A percentile compares a stretch with the other conserved stretches of the same genome.
These are phyloP conservation scores for Pemphigus obesinymphae DNA, from an alignment of 1,140 invertebrate genomes.

Conservation along the genomic window DNA sequence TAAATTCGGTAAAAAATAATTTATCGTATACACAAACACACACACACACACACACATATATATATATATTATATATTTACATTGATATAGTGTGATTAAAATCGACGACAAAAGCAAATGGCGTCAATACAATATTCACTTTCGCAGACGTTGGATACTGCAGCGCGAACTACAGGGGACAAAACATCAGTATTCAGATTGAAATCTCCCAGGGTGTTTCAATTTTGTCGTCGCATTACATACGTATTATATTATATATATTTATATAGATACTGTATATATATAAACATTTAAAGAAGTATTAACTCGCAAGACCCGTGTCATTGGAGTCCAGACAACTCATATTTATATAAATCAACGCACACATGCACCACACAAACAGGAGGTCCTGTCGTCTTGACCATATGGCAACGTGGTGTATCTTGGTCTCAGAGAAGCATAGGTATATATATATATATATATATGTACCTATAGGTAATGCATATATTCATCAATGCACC, in stretches of 20 bases:
- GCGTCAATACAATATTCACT: background rate
- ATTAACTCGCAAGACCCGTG: background rate
- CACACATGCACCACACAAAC: background rate
- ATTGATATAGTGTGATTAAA: background rate
- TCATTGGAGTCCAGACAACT: background rate
- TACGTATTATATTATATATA: background rate
- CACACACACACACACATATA: no score
- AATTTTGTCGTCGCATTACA: background rate
- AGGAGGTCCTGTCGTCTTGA: background rate
- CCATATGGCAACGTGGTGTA: background rate
- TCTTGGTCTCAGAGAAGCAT: background rate
- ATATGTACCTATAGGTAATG: no score
- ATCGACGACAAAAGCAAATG: background rate
- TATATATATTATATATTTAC: no score
- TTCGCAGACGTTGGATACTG: background rate
- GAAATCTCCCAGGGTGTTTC: background rate
- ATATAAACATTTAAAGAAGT: background rate
- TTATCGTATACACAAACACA: background rate
- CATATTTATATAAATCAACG: constrained; percentile 29
- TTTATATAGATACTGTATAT: background rate
- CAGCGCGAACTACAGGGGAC: background rate
- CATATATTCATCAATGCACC: background rate
- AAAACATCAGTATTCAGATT: background rate
- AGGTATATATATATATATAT: no score
- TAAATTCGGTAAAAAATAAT: background rate